Conservation (phyloP, 2,888 invertebrate genomes). For the Ophioninae sp. region DNA sequence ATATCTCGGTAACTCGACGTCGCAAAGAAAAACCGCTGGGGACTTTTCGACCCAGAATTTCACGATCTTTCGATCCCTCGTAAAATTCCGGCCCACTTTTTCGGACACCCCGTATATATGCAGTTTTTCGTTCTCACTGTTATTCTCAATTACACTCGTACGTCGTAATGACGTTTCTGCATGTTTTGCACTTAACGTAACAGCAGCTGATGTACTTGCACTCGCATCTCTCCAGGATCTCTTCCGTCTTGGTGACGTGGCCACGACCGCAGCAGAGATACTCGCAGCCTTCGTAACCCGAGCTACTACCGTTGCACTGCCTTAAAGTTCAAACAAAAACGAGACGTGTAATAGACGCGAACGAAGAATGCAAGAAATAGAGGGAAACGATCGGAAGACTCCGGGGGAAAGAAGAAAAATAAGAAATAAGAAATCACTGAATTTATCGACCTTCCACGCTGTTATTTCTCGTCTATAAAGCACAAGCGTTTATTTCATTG, state of each 20-base stretch:
- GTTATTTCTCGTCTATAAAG: constrained; percentile 26
- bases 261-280: constrained; percentile 93
- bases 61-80: neutral
- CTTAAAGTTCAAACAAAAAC: constrained; percentile 80
- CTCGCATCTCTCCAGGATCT: constrained; percentile 88
- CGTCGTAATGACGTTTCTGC: constrained; percentile 86
- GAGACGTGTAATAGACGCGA: constrained; percentile 18
- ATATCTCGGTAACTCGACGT: neutral
- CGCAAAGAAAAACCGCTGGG: neutral
- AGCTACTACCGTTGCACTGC: constrained; percentile 86
- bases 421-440: constrained; percentile 23
- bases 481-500: constrained; percentile 28
- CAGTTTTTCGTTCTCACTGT: neutral
- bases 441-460: constrained; percentile 16
- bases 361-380: constrained; percentile 12
- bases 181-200: constrained; percentile 93
- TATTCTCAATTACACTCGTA: constrained; percentile 86
- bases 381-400: constrained; percentile 4
- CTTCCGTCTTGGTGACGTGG: constrained; percentile 86
- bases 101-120: neutral
- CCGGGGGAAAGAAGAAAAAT: neutral
- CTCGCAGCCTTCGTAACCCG: constrained; percentile 88
- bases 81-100: neutral
- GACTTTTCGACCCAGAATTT: neutral
- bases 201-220: constrained; percentile 95